Evolutionary conservation across 2,113 vertebrate species (phyloP).

Genomic region (Cavia porcellus): DNA sequence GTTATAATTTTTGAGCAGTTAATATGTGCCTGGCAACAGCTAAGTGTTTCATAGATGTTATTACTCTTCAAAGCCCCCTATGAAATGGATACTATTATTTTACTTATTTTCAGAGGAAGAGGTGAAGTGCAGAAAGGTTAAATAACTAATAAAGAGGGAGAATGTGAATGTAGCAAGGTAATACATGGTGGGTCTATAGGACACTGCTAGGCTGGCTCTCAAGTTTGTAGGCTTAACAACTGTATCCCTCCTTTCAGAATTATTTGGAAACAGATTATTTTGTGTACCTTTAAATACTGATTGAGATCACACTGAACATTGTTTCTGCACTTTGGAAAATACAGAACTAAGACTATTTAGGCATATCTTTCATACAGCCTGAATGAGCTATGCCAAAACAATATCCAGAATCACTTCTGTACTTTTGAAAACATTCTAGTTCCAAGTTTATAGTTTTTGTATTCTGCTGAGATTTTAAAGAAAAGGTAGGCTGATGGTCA

Average conservation of each 20-base stretch:
- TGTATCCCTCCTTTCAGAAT: background rate
- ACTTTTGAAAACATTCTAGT: background rate
- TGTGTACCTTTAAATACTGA: background rate
- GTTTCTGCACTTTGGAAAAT: background rate
- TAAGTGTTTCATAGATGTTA: background rate
- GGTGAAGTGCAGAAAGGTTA: background rate
- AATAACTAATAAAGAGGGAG: background rate
- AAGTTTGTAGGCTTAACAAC: background rate
- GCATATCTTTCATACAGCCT: background rate
- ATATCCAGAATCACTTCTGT: background rate
- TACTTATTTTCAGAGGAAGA: background rate
- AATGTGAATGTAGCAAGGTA: background rate
- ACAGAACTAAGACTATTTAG: background rate
- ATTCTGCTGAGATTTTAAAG: slow-evolving; percentile 41
- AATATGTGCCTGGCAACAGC: background rate
- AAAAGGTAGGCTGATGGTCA: background rate
- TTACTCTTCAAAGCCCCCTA: background rate
- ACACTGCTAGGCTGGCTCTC: background rate
- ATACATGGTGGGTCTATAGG: background rate
- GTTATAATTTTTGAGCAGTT: background rate
- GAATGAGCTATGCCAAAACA: background rate
- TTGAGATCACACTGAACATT: background rate
- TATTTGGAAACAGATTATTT: background rate
- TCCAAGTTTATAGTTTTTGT: background rate
- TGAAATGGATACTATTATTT: background rate